Conservation (phyloP, 2,113 vertebrate genomes). For the Mustelus asterias region DNA sequence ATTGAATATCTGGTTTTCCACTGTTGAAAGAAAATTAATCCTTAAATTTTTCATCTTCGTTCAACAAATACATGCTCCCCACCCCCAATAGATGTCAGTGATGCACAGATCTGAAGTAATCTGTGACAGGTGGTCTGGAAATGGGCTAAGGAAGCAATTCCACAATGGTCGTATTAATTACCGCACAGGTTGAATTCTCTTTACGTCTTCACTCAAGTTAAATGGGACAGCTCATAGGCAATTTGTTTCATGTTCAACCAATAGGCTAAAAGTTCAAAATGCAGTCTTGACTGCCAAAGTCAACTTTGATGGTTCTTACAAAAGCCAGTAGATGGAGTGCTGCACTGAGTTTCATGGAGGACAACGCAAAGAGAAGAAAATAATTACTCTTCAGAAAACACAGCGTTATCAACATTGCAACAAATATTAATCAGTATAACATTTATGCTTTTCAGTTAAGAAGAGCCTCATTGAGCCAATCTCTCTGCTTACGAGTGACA, state of each 20-base stretch:
- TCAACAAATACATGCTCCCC: background rate
- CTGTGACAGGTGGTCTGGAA: background rate
- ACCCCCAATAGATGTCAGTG: background rate
- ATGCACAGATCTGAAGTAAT: background rate
- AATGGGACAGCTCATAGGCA: background rate
- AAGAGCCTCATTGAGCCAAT: background rate
- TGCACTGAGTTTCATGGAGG: background rate
- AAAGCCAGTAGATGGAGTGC: conserved; percentile 23
- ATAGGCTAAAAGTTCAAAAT: background rate
- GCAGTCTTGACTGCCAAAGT: conserved; percentile 6
- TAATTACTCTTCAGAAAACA: background rate
- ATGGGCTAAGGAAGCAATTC: background rate
- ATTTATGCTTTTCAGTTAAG: background rate
- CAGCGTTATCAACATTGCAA: background rate
- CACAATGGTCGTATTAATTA: background rate
- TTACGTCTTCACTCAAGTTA: background rate
- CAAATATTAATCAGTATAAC: background rate
- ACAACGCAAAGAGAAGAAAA: background rate
- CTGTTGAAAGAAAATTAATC: conserved; percentile 52
- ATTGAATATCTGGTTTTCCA: conserved; percentile 90
- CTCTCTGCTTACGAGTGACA: background rate
- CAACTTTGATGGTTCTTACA: background rate
- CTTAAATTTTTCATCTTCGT: background rate
- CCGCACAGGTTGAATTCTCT: background rate
- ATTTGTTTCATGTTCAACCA: background rate